Evolutionary conservation across 2,113 vertebrate species (phyloP).

Genomic region (Bujurquina vittata): DNA sequence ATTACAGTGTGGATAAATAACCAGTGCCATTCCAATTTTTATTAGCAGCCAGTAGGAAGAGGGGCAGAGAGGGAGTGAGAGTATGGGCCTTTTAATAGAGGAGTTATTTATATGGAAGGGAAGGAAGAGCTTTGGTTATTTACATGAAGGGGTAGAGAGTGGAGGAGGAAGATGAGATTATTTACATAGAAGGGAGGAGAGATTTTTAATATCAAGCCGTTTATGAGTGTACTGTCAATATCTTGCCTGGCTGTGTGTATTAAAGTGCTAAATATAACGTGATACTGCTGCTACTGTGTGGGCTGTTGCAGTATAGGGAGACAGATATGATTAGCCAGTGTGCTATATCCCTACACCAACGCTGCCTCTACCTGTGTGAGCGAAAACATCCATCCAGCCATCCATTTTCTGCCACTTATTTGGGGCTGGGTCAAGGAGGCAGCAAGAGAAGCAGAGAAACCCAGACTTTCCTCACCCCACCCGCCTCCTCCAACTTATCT

Average conservation of each 20-base stretch:
- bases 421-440: neutral
- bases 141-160: neutral
- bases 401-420: neutral
- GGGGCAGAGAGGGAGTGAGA: neutral
- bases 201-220: slow-evolving; percentile 17
- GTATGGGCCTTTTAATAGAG: neutral
- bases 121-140: slow-evolving; percentile 19
- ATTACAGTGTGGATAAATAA: slow-evolving; percentile 8
- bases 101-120: slow-evolving; percentile 22
- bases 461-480: neutral
- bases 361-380: neutral
- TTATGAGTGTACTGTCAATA: slow-evolving; percentile 1
- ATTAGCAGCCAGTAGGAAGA: neutral
- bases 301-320: slow-evolving; percentile 1
- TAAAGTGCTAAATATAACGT: slow-evolving; percentile 2
- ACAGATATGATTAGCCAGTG: neutral
- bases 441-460: neutral
- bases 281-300: slow-evolving; percentile 1
- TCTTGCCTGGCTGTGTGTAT: neutral
- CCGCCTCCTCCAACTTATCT: neutral
- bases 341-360: neutral
- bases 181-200: neutral
- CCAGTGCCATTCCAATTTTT: neutral
- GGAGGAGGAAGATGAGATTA: slow-evolving; percentile 8
- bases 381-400: neutral